Percentiles rank a stretch among this genome's conserved stretches.
These are phyloP conservation scores for Toxotes jaculatrix DNA, from an alignment of 2,113 vertebrate genomes.

Conservation along the genomic window DNA sequence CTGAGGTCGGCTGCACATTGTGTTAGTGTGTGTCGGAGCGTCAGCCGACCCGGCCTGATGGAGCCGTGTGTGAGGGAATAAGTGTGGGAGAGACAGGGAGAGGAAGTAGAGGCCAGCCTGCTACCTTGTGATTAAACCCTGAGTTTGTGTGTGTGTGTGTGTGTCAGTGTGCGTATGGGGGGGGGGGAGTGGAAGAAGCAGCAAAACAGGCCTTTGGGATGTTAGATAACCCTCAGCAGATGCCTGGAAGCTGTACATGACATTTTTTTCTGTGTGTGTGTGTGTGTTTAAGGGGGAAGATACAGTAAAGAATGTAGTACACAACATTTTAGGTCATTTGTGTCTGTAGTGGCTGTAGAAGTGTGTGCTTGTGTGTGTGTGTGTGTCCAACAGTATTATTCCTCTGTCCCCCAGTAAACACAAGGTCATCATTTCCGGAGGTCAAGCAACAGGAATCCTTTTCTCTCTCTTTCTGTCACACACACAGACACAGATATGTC, in stretches of 20 bases:
- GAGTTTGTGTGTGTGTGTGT: conserved; percentile 2
- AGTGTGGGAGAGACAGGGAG: conserved; percentile 47
- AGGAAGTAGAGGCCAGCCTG: conserved; percentile 64
- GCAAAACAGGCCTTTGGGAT: conserved; percentile 51
- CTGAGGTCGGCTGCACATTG: conserved; percentile 37
- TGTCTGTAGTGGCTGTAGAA: not conserved
- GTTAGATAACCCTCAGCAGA: conserved; percentile 54
- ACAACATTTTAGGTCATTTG: not conserved
- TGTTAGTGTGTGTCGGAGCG: conserved; percentile 14
- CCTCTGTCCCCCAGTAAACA: conserved; percentile 3
- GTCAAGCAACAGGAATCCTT: conserved; percentile 24
- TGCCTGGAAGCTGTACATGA: conserved; percentile 9
- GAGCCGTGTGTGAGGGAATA: conserved; percentile 35
- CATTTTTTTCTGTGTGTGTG: conserved; percentile 3
- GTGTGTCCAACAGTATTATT: not conserved
- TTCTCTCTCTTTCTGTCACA: not conserved
- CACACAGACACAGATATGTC: not conserved
- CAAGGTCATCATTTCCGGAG: conserved; percentile 18
- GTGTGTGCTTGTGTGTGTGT: conserved; percentile 8
- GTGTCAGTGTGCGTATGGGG: not conserved
- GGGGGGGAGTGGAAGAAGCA: conserved; percentile 34
- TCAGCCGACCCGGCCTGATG: conserved; percentile 25
- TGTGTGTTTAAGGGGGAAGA: conserved; percentile 6
- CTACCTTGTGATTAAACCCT: conserved; percentile 69
- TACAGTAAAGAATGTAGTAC: not conserved